Conservation (phyloP, 2,113 vertebrate genomes). For the Butorides virescens region DNA sequence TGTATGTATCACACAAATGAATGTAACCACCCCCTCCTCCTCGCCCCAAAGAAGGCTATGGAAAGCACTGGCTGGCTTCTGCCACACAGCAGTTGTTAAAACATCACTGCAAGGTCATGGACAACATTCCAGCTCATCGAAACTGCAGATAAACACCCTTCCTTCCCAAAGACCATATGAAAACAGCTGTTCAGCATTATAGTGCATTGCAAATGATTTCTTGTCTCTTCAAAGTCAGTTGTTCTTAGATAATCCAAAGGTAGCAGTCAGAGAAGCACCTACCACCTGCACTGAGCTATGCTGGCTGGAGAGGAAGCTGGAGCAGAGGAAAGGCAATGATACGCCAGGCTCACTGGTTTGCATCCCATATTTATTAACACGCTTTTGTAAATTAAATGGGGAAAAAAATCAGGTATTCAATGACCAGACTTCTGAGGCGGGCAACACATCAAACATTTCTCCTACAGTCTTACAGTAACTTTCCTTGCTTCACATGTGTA, state of each 20-base stretch:
- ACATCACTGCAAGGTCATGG: background rate
- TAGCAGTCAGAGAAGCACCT: slow-evolving; percentile 3
- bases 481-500: background rate
- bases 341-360: background rate
- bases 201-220: slow-evolving; percentile 5
- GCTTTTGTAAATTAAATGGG: background rate
- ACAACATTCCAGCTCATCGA: background rate
- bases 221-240: slow-evolving; percentile 39
- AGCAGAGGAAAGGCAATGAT: background rate
- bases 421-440: background rate
- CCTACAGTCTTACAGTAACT: background rate
- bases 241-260: background rate
- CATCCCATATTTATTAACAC: background rate
- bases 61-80: background rate
- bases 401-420: background rate
- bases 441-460: background rate
- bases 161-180: background rate
- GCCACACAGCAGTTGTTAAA: background rate
- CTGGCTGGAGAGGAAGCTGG: slow-evolving; percentile 19
- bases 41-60: background rate
- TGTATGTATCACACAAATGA: background rate
- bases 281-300: background rate
- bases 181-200: slow-evolving; percentile 46
- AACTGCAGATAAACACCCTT: slow-evolving; percentile 3
- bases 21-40: background rate